phyloP scores from a whole-genome alignment of 1,140 invertebrate genomes.

The Matsumurasca onukii region DNA sequence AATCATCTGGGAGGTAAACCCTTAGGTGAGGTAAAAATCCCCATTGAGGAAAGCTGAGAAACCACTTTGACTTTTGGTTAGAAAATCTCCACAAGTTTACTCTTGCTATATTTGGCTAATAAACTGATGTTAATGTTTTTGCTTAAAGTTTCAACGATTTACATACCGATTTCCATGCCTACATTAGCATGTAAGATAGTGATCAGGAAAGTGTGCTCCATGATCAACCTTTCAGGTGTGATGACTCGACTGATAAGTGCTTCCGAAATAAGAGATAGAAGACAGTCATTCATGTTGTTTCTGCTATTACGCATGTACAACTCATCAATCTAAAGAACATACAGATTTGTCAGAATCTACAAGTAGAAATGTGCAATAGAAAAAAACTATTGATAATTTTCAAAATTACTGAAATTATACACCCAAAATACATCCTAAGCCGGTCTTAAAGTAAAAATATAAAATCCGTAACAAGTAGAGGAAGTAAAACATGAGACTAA shows the following conservation, averaged over 20 bases:
- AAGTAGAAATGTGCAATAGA: neutral
- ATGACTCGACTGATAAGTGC: conserved; percentile 61
- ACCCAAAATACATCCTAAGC: conserved; percentile 12
- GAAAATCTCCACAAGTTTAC: too few relatives aligned
- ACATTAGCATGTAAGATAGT: conserved; percentile 87
- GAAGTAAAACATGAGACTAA: too few relatives aligned
- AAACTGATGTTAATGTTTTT: too few relatives aligned
- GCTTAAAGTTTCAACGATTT: too few relatives aligned
- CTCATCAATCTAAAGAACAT: conserved; percentile 60
- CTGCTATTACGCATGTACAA: conserved; percentile 75
- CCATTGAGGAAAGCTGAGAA: too few relatives aligned
- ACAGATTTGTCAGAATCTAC: too few relatives aligned
- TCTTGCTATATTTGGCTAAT: too few relatives aligned
- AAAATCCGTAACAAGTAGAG: too few relatives aligned
- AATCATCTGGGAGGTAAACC: too few relatives aligned
- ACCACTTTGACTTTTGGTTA: too few relatives aligned
- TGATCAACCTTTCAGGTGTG: conserved; percentile 75
- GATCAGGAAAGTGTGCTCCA: conserved; percentile 82
- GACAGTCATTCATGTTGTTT: conserved; percentile 78
- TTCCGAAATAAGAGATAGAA: conserved; percentile 68
- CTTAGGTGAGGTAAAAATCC: too few relatives aligned
- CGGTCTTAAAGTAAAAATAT: neutral
- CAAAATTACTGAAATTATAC: conserved; percentile 39
- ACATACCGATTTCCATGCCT: conserved; percentile 82
- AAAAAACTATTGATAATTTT: conserved; percentile 18